Evolutionary conservation across 2,888 invertebrate species (phyloP).

Genomic region (Nephrotoma guestfalica): DNA sequence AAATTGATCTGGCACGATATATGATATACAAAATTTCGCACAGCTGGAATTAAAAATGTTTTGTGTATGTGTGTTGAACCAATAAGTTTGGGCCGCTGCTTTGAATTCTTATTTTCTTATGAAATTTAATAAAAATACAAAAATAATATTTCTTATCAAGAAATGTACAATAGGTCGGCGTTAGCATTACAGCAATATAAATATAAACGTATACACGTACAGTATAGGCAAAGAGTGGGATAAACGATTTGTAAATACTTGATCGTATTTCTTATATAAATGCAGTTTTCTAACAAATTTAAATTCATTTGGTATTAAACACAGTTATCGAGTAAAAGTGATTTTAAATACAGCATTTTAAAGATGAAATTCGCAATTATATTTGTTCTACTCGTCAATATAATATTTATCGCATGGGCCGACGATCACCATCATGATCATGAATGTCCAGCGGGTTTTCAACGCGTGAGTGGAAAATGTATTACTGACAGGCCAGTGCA

Average conservation of each 20-base stretch:
- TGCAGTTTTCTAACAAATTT: background rate
- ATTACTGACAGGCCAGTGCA: background rate
- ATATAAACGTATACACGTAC: background rate
- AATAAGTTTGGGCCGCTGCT: background rate
- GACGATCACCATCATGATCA: background rate
- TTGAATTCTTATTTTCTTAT: background rate
- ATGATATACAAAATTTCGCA: background rate
- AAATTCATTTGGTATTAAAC: background rate
- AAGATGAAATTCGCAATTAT: background rate
- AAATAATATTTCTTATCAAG: background rate
- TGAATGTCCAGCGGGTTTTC: background rate
- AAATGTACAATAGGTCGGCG: background rate
- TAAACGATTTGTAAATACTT: background rate
- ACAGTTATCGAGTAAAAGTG: background rate
- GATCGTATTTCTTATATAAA: background rate
- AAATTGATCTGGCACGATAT: too few relatives aligned
- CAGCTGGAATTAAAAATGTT: background rate
- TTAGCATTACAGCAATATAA: background rate
- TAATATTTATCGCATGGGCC: background rate
- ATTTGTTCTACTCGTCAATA: background rate
- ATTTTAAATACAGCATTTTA: background rate
- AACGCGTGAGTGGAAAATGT: background rate
- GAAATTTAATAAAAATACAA: background rate
- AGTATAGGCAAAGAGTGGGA: background rate
- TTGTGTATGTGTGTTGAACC: background rate